These are phyloP conservation scores for Pogonocichla stellata DNA, from an alignment of 2,113 vertebrate species.

Conservation along the genomic window DNA sequence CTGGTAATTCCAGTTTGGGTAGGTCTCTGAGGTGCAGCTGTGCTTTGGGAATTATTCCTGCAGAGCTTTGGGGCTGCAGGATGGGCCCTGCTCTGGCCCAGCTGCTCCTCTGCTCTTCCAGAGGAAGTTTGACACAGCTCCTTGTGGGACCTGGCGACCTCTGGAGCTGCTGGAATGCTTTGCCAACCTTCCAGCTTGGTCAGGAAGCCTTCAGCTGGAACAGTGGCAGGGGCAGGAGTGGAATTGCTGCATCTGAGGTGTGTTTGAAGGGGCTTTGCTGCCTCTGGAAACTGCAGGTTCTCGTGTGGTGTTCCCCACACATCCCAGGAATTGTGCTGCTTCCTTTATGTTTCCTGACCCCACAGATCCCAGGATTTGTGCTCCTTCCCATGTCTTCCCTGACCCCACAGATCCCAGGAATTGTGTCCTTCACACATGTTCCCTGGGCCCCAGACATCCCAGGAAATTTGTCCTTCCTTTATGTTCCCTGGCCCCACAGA, in stretches of 20 bases:
- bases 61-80: neutral
- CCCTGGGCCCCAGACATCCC: neutral
- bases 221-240: neutral
- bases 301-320: neutral
- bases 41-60: neutral
- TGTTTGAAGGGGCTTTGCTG: neutral
- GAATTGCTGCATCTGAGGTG: accelerated
- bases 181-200: neutral
- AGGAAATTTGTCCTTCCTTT: neutral
- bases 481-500: no score
- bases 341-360: accelerated
- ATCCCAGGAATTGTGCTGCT: no score
- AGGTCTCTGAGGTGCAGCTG: accelerated
- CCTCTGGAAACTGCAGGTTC: neutral
- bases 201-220: neutral
- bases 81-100: neutral
- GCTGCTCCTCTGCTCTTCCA: neutral
- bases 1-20: neutral
- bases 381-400: neutral
- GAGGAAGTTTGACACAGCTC: neutral
- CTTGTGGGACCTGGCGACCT: neutral
- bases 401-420: no score
- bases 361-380: accelerated
- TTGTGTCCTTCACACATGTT: no score
- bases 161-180: accelerated